Percentiles rank a stretch among this genome's conserved stretches.
Evolutionary conservation across 2,888 invertebrate genomes (phyloP).

Genomic region (Phyto melanocephala): DNA sequence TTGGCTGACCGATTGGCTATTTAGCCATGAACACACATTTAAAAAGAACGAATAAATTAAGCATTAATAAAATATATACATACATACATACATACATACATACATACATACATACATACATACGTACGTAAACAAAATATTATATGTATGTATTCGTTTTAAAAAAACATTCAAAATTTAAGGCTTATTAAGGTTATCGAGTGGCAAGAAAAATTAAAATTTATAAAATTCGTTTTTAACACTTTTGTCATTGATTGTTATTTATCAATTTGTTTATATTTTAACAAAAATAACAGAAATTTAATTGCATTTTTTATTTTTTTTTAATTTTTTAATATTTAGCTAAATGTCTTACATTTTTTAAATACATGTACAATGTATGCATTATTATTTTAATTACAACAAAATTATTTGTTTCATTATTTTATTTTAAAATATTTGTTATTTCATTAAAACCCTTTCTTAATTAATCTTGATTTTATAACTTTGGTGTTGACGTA

Average conservation of each 20-base stretch:
- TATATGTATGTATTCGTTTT: too few species aligned
- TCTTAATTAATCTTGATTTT: slow-evolving; percentile 21
- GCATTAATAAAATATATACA: neutral
- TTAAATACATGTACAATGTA: too few species aligned
- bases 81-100: neutral
- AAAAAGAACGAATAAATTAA: slow-evolving; percentile 60
- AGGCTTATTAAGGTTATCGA: slow-evolving; percentile 45
- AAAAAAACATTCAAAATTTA: slow-evolving; percentile 31
- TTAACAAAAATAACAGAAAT: slow-evolving; percentile 2
- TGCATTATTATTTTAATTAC: too few species aligned
- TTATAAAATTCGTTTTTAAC: slow-evolving; percentile 23
- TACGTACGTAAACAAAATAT: too few species aligned
- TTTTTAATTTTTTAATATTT: slow-evolving; percentile 29
- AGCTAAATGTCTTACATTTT: too few species aligned
- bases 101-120: neutral
- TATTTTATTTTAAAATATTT: slow-evolving; percentile 2
- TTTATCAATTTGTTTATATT: neutral
- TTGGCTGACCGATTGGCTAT: neutral
- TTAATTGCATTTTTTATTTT: slow-evolving; percentile 61
- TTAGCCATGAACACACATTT: slow-evolving; percentile 55
- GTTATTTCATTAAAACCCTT: neutral
- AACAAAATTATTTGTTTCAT: neutral
- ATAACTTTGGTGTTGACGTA: slow-evolving; percentile 20
- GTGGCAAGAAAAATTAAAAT: neutral
- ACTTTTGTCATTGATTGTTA: slow-evolving; percentile 41